Evolutionary conservation across 37 sponge, comb jelly and placozoan species (phyloP).

Genomic region (Diacarnus erythraeanus): DNA sequence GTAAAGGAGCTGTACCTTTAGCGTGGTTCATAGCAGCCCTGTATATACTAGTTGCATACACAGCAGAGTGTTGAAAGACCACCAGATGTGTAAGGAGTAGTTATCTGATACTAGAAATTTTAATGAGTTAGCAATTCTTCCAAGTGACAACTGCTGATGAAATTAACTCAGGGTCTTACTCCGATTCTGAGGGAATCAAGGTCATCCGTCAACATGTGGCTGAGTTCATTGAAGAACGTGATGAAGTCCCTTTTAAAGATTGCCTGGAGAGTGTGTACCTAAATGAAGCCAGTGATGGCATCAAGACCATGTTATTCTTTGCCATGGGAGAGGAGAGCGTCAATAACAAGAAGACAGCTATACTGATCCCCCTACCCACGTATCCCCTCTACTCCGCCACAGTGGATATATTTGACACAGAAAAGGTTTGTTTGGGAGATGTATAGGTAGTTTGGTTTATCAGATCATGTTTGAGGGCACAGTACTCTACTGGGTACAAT

Average conservation of each 20-base stretch:
- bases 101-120: too few relatives aligned
- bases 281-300: slow-evolving; percentile 92
- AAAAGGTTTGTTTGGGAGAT: slow-evolving; percentile 14
- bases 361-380: slow-evolving; percentile 95
- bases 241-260: slow-evolving; percentile 46
- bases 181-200: slow-evolving; percentile 80
- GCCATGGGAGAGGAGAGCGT: background rate
- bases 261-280: slow-evolving; percentile 62
- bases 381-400: slow-evolving; percentile 96
- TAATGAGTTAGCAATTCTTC: too few relatives aligned
- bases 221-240: slow-evolving; percentile 78
- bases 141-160: too few relatives aligned
- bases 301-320: slow-evolving; percentile 58
- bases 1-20: too few relatives aligned
- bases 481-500: too few relatives aligned
- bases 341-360: slow-evolving; percentile 41
- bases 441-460: too few relatives aligned
- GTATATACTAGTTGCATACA: too few relatives aligned
- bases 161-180: slow-evolving; percentile 77
- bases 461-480: too few relatives aligned
- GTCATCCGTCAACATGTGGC: slow-evolving; percentile 78
- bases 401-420: slow-evolving; percentile 60
- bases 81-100: too few relatives aligned
- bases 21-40: too few relatives aligned
- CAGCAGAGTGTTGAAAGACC: too few relatives aligned